Conservation (phyloP, 2,888 invertebrate genomes). For the Stramonita haemastoma region DNA sequence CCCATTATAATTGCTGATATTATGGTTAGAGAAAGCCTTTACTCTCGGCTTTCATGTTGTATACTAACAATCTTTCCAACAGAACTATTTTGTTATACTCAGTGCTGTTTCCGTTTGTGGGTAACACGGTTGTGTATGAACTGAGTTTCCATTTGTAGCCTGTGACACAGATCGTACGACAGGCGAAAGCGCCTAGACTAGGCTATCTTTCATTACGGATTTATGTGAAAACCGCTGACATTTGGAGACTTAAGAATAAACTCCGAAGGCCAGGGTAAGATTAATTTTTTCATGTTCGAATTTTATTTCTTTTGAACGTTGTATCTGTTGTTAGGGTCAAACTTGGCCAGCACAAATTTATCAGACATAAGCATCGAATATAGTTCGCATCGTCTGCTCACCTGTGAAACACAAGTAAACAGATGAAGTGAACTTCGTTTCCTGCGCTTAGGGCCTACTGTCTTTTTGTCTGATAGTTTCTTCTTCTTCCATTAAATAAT, state of each 20-base stretch:
- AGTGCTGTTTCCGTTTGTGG: conserved; percentile 46
- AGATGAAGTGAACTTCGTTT: conserved; percentile 6
- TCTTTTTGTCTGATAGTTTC: no score
- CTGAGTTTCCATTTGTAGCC: conserved; percentile 48
- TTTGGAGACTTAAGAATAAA: conserved; percentile 75
- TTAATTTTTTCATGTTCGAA: conserved; percentile 3
- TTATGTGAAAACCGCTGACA: conserved; percentile 67
- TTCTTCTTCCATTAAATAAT: no score
- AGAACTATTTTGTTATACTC: conserved; percentile 36
- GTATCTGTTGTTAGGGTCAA: conserved; percentile 26
- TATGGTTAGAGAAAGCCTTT: no score
- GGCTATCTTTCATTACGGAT: conserved; percentile 43
- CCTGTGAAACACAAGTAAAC: neutral
- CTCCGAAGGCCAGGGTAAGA: conserved; percentile 75
- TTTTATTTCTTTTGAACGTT: neutral
- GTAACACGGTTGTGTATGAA: conserved; percentile 43
- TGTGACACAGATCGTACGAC: conserved; percentile 49
- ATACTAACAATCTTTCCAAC: no score
- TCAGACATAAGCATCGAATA: neutral
- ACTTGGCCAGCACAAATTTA: neutral
- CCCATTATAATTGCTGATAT: no score
- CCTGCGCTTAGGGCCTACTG: neutral
- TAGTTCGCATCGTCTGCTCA: conserved; percentile 16
- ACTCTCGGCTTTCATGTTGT: no score
- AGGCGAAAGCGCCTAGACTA: neutral